phyloP scores from a whole-genome alignment of 2,113 vertebrate species.

The Clarias magur region DNA sequence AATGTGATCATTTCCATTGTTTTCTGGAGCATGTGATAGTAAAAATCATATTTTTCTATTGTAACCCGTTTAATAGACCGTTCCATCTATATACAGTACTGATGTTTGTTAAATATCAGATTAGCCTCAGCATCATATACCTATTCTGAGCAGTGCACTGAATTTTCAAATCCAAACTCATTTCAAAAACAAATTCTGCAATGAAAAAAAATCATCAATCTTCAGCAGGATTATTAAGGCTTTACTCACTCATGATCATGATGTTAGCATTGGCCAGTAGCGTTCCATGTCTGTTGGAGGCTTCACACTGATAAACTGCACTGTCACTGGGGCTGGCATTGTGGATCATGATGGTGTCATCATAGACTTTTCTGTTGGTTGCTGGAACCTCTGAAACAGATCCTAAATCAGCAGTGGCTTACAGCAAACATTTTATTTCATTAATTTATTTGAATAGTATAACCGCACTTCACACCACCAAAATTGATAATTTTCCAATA shows the following conservation, averaged over 20 bases:
- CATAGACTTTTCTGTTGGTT: slow-evolving; percentile 64
- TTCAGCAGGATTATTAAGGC: background rate
- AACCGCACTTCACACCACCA: background rate
- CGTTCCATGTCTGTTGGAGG: slow-evolving; percentile 84
- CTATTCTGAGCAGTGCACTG: background rate
- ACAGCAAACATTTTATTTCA: background rate
- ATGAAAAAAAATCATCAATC: background rate
- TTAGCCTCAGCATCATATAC: background rate
- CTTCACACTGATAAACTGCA: slow-evolving; percentile 91
- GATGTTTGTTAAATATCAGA: background rate
- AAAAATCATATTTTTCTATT: background rate
- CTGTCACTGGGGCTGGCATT: slow-evolving; percentile 82
- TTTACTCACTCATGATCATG: slow-evolving; percentile 85
- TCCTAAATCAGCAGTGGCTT: background rate
- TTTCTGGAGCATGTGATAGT: background rate
- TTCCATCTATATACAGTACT: background rate
- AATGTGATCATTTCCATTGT: background rate
- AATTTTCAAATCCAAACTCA: background rate
- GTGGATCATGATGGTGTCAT: slow-evolving; percentile 77
- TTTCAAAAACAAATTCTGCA: background rate
- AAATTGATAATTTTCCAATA: background rate
- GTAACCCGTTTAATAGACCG: background rate
- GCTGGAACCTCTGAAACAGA: slow-evolving; percentile 63
- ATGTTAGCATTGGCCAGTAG: slow-evolving; percentile 88
- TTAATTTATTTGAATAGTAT: background rate